Conservation (phyloP, 1,140 invertebrate genomes). For the Oscheius sp. region DNA sequence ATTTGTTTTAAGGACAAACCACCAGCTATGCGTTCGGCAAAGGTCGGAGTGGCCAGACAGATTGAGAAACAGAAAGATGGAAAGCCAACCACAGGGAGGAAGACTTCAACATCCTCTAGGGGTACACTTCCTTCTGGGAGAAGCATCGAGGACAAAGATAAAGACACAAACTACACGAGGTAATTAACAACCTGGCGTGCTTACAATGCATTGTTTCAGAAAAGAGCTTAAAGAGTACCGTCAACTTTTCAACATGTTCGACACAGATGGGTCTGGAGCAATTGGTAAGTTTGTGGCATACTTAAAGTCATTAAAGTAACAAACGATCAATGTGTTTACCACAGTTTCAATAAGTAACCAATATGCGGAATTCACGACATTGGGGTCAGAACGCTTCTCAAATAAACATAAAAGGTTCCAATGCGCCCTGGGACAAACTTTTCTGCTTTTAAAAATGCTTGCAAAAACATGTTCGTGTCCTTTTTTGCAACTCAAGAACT, state of each 20-base stretch:
- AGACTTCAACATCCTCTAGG: constrained; percentile 31
- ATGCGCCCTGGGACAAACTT: no score
- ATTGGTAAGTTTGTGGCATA: constrained; percentile 50
- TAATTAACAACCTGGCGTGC: not conserved
- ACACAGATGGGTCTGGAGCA: constrained; percentile 59
- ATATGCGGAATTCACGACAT: not conserved
- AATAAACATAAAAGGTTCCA: no score
- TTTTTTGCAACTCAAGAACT: no score
- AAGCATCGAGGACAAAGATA: constrained; percentile 8
- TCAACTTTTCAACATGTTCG: constrained; percentile 59
- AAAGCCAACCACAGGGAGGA: constrained; percentile 19
- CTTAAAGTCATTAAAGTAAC: no score
- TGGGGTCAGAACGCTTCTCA: no score
- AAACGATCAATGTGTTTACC: no score
- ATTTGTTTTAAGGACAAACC: no score
- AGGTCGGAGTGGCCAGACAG: constrained; percentile 37
- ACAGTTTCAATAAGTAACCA: no score
- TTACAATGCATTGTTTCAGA: not conserved
- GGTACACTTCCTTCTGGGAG: constrained; percentile 21
- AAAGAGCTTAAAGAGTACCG: constrained; percentile 51
- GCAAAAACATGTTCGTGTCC: no score
- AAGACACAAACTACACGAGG: constrained; percentile 14
- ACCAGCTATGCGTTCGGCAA: constrained; percentile 36
- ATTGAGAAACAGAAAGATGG: constrained; percentile 21
- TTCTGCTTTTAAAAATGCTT: no score